These are phyloP conservation scores for Falco concolor DNA, from an alignment of 2,797 vertebrate species.

Conservation along the genomic window DNA sequence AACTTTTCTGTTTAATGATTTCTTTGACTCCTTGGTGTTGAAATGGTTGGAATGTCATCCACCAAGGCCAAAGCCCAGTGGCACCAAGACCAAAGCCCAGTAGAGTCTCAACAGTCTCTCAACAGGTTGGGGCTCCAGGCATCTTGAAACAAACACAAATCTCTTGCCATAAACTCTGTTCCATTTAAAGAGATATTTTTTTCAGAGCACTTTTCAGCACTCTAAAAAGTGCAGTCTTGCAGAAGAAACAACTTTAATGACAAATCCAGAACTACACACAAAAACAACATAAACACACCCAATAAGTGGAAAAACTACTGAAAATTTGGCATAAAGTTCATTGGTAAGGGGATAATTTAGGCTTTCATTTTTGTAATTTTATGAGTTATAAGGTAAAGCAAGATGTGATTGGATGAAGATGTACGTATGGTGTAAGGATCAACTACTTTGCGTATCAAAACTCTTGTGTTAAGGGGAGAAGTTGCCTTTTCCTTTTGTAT, in stretches of 20 bases:
- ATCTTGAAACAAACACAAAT: background rate
- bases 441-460: background rate
- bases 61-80: background rate
- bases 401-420: background rate
- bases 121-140: background rate
- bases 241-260: background rate
- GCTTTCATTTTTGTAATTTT: background rate
- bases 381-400: background rate
- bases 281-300: background rate
- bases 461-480: background rate
- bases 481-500: background rate
- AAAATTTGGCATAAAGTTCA: background rate
- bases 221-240: background rate
- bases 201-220: background rate
- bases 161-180: background rate
- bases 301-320: background rate
- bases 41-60: background rate
- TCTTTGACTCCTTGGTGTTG: background rate
- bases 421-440: accelerated
- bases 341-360: background rate
- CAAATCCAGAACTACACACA: background rate
- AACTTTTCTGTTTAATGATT: background rate
- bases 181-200: background rate
- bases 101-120: background rate
- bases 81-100: background rate